Conservation (phyloP, 2,797 vertebrate species). For the Denticeps clupeoides region DNA sequence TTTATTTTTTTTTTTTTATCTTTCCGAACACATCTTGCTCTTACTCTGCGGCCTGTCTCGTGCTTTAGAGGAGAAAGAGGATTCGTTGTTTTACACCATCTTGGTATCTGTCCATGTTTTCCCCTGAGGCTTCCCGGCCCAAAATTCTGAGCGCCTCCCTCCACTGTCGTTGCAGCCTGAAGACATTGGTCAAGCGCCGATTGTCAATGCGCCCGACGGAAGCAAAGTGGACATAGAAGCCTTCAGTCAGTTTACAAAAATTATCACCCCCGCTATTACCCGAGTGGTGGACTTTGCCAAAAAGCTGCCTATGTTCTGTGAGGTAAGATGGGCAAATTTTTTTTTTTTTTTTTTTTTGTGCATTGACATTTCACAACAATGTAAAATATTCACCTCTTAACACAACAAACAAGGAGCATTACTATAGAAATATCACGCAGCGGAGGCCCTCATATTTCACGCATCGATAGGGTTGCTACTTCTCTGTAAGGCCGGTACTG, state of each 20-base stretch:
- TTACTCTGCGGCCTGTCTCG: conserved; percentile 12
- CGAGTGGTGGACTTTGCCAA: conserved; percentile 99
- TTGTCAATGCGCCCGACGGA: conserved; percentile 82
- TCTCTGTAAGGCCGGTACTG: no score
- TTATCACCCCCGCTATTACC: conserved; percentile 99
- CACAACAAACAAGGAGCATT: no score
- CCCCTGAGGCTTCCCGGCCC: background rate
- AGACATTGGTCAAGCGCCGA: conserved; percentile 90
- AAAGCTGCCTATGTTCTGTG: conserved; percentile 99
- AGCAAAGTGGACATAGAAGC: conserved; percentile 98
- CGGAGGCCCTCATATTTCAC: no score
- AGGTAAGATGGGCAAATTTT: conserved; percentile 54
- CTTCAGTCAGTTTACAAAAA: conserved; percentile 99
- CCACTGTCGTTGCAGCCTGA: conserved; percentile 64
- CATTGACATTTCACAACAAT: no score
- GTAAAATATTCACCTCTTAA: no score
- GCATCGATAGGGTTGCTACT: no score
- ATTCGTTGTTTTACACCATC: conserved; percentile 1
- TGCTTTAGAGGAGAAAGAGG: conserved; percentile 28
- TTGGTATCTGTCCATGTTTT: background rate
- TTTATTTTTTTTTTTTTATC: background rate
- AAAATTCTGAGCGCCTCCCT: background rate
- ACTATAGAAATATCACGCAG: no score
- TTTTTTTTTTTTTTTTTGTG: conserved; percentile 7
- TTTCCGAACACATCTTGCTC: conserved; percentile 16